These are phyloP conservation scores for Myotis daubentonii DNA, from an alignment of 2,797 vertebrate species.

Conservation along the genomic window DNA sequence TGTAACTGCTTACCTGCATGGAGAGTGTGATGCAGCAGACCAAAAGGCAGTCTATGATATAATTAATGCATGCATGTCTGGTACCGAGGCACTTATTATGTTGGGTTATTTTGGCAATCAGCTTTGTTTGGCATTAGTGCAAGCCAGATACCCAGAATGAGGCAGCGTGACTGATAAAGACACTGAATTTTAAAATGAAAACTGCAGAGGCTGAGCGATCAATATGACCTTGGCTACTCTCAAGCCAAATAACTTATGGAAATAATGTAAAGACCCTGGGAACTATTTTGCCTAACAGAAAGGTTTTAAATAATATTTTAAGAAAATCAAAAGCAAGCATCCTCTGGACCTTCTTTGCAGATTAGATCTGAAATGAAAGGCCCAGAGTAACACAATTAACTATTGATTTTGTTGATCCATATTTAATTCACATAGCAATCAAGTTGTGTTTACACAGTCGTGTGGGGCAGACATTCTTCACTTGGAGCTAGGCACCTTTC, in stretches of 20 bases:
- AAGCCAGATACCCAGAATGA: constrained; percentile 51
- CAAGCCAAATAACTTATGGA: constrained; percentile 71
- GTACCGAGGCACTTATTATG: neutral
- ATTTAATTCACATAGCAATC: constrained; percentile 86
- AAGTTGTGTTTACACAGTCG: constrained; percentile 79
- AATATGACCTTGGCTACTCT: constrained; percentile 76
- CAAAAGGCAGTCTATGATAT: neutral
- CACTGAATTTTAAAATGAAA: constrained; percentile 78
- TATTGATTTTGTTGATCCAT: constrained; percentile 88
- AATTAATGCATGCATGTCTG: neutral
- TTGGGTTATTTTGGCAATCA: constrained; percentile 55
- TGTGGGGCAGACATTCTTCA: constrained; percentile 81
- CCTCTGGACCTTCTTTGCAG: constrained; percentile 81
- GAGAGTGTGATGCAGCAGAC: neutral
- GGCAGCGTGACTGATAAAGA: constrained; percentile 65
- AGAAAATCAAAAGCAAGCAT: constrained; percentile 77
- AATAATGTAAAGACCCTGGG: constrained; percentile 72
- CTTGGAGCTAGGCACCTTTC: constrained; percentile 73
- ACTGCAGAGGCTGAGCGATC: constrained; percentile 60
- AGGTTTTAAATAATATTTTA: constrained; percentile 81
- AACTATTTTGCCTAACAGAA: constrained; percentile 73
- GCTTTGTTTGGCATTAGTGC: constrained; percentile 11
- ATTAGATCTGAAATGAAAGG: constrained; percentile 83
- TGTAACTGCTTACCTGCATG: neutral
- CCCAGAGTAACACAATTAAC: constrained; percentile 85